Conservation (phyloP, 92 coral and sea anemone species). For the Metridium senile region DNA sequence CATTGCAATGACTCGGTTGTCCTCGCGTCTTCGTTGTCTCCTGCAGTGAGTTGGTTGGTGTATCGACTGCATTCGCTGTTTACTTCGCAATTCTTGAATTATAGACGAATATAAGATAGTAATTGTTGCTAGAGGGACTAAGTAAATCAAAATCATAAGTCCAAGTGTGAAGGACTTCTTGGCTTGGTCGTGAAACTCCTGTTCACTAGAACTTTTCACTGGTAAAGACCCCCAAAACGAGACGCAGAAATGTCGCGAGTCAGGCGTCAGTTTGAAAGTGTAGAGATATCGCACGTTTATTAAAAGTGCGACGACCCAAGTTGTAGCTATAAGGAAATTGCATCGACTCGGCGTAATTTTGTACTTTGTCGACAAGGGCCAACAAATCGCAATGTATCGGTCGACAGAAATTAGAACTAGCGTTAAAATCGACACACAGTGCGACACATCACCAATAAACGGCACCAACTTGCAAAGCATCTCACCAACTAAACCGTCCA, state of each 20-base stretch:
- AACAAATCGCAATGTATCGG: slow-evolving; percentile 35
- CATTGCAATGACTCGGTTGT: slow-evolving; percentile 43
- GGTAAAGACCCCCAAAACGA: slow-evolving; percentile 14
- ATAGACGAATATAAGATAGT: slow-evolving; percentile 37
- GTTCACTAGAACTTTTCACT: neutral
- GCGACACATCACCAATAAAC: slow-evolving; percentile 36
- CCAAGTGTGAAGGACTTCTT: slow-evolving; percentile 4
- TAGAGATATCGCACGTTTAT: slow-evolving; percentile 19
- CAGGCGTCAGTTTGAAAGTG: slow-evolving; percentile 3
- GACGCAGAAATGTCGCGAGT: neutral
- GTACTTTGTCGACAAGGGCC: slow-evolving; percentile 36
- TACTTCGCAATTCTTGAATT: slow-evolving; percentile 25
- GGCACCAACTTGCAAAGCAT: slow-evolving; percentile 33
- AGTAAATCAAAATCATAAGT: neutral
- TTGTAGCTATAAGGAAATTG: slow-evolving; percentile 19
- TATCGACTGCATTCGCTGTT: neutral
- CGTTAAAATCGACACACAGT: slow-evolving; percentile 38
- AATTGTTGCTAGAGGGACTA: slow-evolving; percentile 17
- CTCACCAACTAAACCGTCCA: slow-evolving; percentile 25
- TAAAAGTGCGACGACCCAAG: slow-evolving; percentile 18
- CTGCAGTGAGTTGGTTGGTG: slow-evolving; percentile 7
- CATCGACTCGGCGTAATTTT: slow-evolving; percentile 32
- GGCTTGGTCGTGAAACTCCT: neutral
- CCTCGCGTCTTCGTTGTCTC: slow-evolving; percentile 26
- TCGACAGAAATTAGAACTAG: slow-evolving; percentile 32